phyloP scores from a whole-genome alignment of 1,140 invertebrate species.

The Drosophila obscura region DNA sequence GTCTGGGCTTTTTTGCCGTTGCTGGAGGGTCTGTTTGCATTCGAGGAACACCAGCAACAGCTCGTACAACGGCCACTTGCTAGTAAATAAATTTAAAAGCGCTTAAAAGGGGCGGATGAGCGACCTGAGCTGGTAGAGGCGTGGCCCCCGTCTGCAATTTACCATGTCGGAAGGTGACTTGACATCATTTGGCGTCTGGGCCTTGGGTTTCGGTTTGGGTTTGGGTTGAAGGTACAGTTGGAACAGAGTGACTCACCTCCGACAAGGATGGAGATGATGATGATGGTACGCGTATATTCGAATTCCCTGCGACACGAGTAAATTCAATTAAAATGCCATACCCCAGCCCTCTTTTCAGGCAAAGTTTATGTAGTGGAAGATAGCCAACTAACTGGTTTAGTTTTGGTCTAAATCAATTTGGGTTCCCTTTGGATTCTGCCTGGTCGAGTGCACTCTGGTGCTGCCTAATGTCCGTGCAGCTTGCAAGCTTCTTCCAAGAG shows the following conservation, averaged over 20 bases:
- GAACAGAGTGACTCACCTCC: background rate
- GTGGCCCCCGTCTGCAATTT: conserved; percentile 63
- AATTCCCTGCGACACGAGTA: conserved; percentile 68
- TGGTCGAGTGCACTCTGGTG: no score
- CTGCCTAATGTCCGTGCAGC: no score
- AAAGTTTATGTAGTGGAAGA: conserved; percentile 7
- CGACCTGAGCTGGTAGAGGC: background rate
- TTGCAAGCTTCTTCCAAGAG: no score
- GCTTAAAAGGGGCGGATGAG: conserved; percentile 56
- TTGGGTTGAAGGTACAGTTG: conserved; percentile 17
- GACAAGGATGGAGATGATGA: conserved; percentile 45
- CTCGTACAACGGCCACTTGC: conserved; percentile 12
- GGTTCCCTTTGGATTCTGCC: background rate
- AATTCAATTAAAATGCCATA: conserved; percentile 79
- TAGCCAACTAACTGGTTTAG: conserved; percentile 35
- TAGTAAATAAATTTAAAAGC: conserved; percentile 80
- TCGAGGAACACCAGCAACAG: conserved; percentile 17
- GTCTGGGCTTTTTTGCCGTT: conserved; percentile 34
- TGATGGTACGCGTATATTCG: conserved; percentile 43
- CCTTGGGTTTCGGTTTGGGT: conserved; percentile 3
- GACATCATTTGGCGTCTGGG: conserved; percentile 55
- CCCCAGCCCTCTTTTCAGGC: background rate
- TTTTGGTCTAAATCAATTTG: conserved; percentile 54
- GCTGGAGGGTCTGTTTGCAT: conserved; percentile 5
- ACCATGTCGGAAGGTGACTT: conserved; percentile 67